Percentiles rank a stretch among this genome's conserved stretches.
phyloP scores from a whole-genome alignment of 2,888 invertebrate genomes.

The Caenorhabditis sulstoni region DNA sequence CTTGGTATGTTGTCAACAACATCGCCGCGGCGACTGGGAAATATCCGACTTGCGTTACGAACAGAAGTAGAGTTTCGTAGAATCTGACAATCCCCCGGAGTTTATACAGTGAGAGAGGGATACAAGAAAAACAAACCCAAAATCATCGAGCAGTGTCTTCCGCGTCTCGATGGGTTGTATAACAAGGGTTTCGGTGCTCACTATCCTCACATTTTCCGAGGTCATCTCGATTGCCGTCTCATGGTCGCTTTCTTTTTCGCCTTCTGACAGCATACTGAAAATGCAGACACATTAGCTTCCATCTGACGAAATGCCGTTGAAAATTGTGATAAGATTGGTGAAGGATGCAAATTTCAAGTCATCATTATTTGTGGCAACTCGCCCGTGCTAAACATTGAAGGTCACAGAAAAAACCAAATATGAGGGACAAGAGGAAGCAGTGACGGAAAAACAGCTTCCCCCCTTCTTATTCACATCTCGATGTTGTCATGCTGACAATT shows the following conservation, averaged over 20 bases:
- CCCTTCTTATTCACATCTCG: no score
- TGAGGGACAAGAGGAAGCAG: not conserved
- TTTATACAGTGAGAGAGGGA: not conserved
- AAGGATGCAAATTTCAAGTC: constrained; percentile 30
- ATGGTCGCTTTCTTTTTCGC: no score
- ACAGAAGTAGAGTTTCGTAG: constrained; percentile 68
- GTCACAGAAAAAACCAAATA: not conserved
- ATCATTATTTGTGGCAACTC: constrained; percentile 2
- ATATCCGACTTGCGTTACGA: constrained; percentile 76
- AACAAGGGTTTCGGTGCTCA: not conserved
- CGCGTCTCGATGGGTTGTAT: constrained; percentile 9
- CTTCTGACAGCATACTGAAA: no score
- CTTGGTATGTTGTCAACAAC: constrained; percentile 74
- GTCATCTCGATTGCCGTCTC: no score
- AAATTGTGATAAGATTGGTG: constrained; percentile 37
- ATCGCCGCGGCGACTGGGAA: constrained; percentile 74
- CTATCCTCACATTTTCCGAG: not conserved
- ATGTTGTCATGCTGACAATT: constrained; percentile 22
- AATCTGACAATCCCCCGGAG: constrained; percentile 32
- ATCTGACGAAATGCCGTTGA: not conserved
- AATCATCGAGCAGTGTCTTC: constrained; percentile 44
- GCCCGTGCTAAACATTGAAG: not conserved
- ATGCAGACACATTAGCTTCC: no score
- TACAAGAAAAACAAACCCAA: constrained; percentile 37
- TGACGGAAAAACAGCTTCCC: no score